phyloP scores from a whole-genome alignment of 1,140 invertebrate genomes.

The Propsilocerus akamusi region DNA sequence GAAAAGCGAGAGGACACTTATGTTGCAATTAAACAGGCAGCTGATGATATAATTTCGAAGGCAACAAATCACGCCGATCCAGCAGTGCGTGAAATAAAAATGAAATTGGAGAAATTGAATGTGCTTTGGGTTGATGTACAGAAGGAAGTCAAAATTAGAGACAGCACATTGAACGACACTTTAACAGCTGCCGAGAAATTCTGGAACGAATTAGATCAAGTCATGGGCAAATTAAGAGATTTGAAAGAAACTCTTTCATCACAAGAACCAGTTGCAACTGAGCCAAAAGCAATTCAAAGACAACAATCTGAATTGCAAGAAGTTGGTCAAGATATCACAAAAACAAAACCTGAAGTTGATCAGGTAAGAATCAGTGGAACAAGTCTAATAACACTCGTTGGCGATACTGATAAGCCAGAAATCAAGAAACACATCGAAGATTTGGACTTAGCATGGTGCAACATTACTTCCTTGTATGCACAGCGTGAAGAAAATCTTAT shows the following conservation, averaged over 20 bases:
- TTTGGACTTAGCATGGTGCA: conserved; percentile 82
- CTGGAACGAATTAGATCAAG: conserved; percentile 82
- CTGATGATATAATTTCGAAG: conserved; percentile 86
- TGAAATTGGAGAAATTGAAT: conserved; percentile 82
- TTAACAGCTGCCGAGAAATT: conserved; percentile 79
- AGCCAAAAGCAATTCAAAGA: conserved; percentile 77
- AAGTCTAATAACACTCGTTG: conserved; percentile 80
- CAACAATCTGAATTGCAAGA: conserved; percentile 87
- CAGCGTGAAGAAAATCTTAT: conserved; percentile 87
- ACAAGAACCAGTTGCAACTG: conserved; percentile 83
- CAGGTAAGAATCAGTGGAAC: conserved; percentile 78
- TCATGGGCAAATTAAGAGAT: conserved; percentile 76
- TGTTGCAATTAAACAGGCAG: conserved; percentile 76
- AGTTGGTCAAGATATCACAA: conserved; percentile 83
- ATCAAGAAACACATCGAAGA: conserved; percentile 96
- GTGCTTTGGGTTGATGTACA: conserved; percentile 88
- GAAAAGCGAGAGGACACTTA: conserved; percentile 82
- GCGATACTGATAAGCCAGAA: conserved; percentile 91
- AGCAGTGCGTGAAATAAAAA: conserved; percentile 82
- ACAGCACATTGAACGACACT: conserved; percentile 69
- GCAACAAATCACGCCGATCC: conserved; percentile 76
- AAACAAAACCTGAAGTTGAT: conserved; percentile 84
- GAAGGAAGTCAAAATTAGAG: conserved; percentile 60
- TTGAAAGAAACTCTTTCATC: conserved; percentile 70
- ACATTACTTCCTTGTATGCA: conserved; percentile 81